Percentiles rank a stretch among this genome's conserved stretches.
These are phyloP conservation scores for Argyra leucocephala DNA, from an alignment of 2,888 invertebrate species.

Conservation along the genomic window DNA sequence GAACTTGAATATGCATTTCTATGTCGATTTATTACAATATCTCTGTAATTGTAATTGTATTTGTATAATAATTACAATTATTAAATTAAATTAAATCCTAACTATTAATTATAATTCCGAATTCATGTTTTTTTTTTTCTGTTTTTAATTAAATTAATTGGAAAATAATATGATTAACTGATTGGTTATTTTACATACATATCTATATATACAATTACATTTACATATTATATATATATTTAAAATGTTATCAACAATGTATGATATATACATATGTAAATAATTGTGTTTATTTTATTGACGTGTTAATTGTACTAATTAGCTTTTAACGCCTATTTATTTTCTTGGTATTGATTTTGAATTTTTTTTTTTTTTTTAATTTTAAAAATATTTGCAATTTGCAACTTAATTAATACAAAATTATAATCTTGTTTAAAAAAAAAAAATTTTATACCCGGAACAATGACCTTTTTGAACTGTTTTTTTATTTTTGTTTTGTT, in stretches of 20 bases:
- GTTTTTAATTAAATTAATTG: too few relatives aligned
- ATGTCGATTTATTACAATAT: too few relatives aligned
- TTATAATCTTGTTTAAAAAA: too few relatives aligned
- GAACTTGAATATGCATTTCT: too few relatives aligned
- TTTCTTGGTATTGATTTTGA: background rate
- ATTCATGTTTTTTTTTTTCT: too few relatives aligned
- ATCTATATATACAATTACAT: too few relatives aligned
- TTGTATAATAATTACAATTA: too few relatives aligned
- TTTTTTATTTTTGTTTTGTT: too few relatives aligned
- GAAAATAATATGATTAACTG: background rate
- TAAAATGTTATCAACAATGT: background rate
- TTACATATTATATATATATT: background rate
- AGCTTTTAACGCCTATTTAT: background rate
- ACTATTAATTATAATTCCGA: too few relatives aligned
- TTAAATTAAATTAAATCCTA: too few relatives aligned
- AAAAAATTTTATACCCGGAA: background rate
- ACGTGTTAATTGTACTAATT: slow-evolving; percentile 6
- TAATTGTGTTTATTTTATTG: background rate
- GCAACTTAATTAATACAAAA: too few relatives aligned
- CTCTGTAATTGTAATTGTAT: too few relatives aligned
- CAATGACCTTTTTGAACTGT: background rate
- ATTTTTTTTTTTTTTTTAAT: background rate
- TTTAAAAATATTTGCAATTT: background rate
- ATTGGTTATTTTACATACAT: background rate
- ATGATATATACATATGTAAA: background rate